phyloP scores from a whole-genome alignment of 2,797 vertebrate genomes.

The Molossus alvarezi region DNA sequence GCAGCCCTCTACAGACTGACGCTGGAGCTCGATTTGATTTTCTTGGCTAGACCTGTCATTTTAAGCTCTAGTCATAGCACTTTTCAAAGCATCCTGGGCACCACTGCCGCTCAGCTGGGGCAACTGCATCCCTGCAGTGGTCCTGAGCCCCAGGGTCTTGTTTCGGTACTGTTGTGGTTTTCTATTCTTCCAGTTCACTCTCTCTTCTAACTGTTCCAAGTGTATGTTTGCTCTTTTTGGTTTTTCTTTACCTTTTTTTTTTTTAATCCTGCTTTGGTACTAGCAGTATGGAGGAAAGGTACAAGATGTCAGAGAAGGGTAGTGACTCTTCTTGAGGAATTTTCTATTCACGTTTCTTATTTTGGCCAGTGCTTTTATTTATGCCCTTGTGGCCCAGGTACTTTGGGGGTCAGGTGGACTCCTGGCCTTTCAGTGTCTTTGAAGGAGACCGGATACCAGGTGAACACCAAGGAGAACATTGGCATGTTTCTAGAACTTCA shows the following conservation, averaged over 20 bases:
- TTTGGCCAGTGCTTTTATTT: slow-evolving; percentile 86
- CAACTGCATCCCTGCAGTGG: not conserved
- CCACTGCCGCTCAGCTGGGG: not conserved
- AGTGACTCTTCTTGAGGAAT: slow-evolving; percentile 58
- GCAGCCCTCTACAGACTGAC: slow-evolving; percentile 57
- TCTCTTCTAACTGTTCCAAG: slow-evolving; percentile 41
- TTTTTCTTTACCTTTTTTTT: slow-evolving; percentile 54
- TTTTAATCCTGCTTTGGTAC: slow-evolving; percentile 70
- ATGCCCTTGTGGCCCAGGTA: slow-evolving; percentile 79
- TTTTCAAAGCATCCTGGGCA: slow-evolving; percentile 56
- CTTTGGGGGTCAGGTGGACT: slow-evolving; percentile 74
- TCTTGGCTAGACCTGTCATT: slow-evolving; percentile 80
- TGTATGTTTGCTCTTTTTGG: slow-evolving; percentile 66
- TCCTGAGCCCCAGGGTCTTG: slow-evolving; percentile 52
- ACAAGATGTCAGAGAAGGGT: slow-evolving; percentile 73
- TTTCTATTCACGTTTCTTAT: slow-evolving; percentile 75
- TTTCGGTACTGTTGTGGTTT: slow-evolving; percentile 78
- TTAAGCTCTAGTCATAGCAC: slow-evolving; percentile 56
- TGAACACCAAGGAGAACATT: slow-evolving; percentile 52
- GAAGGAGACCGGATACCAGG: slow-evolving; percentile 59
- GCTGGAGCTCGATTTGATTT: slow-evolving; percentile 74
- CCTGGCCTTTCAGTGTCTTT: slow-evolving; percentile 65
- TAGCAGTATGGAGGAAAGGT: slow-evolving; percentile 56
- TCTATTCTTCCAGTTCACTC: slow-evolving; percentile 49
- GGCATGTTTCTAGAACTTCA: slow-evolving; percentile 84